These are phyloP conservation scores for Chloebia gouldiae DNA, from an alignment of 2,113 vertebrate species.

Conservation along the genomic window DNA sequence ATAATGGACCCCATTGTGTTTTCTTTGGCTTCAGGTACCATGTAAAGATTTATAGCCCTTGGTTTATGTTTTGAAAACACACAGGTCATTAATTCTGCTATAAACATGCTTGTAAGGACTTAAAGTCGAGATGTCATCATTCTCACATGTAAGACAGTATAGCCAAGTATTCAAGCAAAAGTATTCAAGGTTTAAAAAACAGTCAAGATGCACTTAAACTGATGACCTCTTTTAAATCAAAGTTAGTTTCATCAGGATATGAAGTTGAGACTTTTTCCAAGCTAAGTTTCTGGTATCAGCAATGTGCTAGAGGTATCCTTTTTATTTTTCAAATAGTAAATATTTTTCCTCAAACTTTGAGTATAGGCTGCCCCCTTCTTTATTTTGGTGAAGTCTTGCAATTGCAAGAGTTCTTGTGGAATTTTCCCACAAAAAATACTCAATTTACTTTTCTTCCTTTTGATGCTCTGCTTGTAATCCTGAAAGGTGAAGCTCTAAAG, in stretches of 20 bases:
- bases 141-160: neutral
- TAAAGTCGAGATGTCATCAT: neutral
- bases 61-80: neutral
- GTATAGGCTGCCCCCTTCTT: conserved; percentile 33
- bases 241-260: neutral
- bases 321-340: neutral
- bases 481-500: neutral
- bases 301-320: neutral
- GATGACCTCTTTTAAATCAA: neutral
- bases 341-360: neutral
- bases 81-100: neutral
- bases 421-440: neutral
- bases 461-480: neutral
- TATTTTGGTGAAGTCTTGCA: conserved; percentile 33
- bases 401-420: neutral
- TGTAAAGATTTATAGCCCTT: neutral
- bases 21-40: neutral
- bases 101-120: neutral
- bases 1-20: neutral
- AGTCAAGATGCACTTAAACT: neutral
- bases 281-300: neutral
- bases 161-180: neutral
- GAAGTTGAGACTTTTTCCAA: neutral
- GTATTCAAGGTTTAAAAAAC: neutral
- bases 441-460: neutral